These are phyloP conservation scores for Brachionus rubens DNA, from an alignment of 1,140 invertebrate species.

Conservation along the genomic window DNA sequence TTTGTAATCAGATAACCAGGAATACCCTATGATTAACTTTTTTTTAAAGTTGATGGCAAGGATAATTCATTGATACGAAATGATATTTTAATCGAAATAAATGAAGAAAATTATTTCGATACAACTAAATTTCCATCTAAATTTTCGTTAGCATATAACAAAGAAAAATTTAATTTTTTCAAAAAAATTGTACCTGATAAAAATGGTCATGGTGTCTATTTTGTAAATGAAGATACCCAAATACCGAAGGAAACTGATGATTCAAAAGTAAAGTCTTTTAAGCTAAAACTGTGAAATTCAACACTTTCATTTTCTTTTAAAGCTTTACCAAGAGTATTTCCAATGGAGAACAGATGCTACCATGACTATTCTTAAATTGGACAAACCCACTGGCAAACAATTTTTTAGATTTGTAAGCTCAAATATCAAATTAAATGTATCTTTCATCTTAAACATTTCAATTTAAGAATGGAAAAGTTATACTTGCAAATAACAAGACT, in stretches of 20 bases:
- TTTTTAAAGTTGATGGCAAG: neutral
- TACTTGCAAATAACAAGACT: neutral
- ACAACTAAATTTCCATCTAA: neutral
- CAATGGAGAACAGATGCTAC: neutral
- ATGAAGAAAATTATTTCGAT: neutral
- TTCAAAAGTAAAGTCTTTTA: neutral
- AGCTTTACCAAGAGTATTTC: neutral
- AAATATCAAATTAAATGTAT: neutral
- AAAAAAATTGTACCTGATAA: neutral
- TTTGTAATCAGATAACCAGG: too few relatives aligned
- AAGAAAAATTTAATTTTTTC: neutral
- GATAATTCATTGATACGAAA: neutral
- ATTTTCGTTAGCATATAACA: neutral
- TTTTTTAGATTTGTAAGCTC: neutral
- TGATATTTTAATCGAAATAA: neutral
- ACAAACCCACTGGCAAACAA: neutral
- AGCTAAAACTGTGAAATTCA: neutral
- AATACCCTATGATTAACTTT: too few relatives aligned
- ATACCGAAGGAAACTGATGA: neutral
- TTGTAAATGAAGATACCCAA: neutral
- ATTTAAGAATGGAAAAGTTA: neutral
- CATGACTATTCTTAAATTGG: neutral
- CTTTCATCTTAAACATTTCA: neutral
- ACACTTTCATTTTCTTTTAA: neutral
- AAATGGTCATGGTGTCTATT: slow-evolving; percentile 20